Evolutionary conservation across 2,888 invertebrate species (phyloP).

Genomic region (Allophyes oxyacanthae): DNA sequence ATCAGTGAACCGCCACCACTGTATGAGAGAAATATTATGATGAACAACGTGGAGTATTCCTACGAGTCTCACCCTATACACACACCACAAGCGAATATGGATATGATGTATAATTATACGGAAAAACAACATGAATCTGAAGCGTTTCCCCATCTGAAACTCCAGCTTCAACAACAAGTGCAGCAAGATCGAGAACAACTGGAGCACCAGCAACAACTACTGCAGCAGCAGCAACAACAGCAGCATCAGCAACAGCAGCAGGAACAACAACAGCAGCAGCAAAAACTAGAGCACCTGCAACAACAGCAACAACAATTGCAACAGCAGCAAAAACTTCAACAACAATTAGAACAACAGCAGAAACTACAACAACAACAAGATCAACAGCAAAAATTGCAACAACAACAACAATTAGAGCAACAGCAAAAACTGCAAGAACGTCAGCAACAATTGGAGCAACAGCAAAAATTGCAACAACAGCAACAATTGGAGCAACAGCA

Average conservation of each 20-base stretch:
- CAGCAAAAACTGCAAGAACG: slow-evolving; percentile 12
- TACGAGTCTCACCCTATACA: slow-evolving; percentile 34
- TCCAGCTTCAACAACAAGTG: slow-evolving; percentile 14
- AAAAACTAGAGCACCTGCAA: slow-evolving; percentile 8
- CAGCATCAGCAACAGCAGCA: slow-evolving; percentile 10
- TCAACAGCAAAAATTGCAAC: slow-evolving; percentile 26
- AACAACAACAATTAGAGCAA: slow-evolving; percentile 7
- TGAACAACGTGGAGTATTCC: slow-evolving; percentile 52
- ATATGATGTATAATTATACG: slow-evolving; percentile 52
- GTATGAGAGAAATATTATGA: slow-evolving; percentile 41
- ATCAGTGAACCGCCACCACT: slow-evolving; percentile 57
- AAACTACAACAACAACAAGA: slow-evolving; percentile 22
- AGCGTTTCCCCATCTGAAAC: slow-evolving; percentile 28
- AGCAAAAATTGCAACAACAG: slow-evolving; percentile 3
- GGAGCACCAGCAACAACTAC: background rate
- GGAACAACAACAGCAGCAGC: slow-evolving; percentile 16
- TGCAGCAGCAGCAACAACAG: background rate
- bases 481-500: slow-evolving; percentile 16
- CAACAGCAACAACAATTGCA: slow-evolving; percentile 6
- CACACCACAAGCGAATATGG: slow-evolving; percentile 48
- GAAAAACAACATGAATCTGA: slow-evolving; percentile 54
- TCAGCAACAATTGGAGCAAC: slow-evolving; percentile 2
- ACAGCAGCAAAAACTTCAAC: slow-evolving; percentile 15
- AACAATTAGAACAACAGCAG: slow-evolving; percentile 25
- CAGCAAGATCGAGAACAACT: background rate